phyloP scores from a whole-genome alignment of 2,797 vertebrate genomes.

The Sarcoramphus papa region DNA sequence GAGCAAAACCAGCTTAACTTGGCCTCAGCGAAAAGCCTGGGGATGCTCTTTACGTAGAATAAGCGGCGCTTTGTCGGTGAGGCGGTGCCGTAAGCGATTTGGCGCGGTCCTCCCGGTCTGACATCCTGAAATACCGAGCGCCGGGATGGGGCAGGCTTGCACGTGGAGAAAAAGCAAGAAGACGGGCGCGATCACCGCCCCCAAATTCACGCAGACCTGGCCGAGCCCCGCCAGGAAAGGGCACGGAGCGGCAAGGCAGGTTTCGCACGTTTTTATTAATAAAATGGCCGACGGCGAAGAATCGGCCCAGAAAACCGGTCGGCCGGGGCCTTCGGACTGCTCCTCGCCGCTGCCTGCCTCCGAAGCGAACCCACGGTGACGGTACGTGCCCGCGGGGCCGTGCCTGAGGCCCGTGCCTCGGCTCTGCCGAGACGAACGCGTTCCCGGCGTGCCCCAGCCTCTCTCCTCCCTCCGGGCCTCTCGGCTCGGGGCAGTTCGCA shows the following conservation, averaged over 20 bases:
- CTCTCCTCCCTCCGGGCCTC: background rate
- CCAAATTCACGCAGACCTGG: rapidly evolving
- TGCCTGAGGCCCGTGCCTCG: background rate
- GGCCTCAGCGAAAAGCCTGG: background rate
- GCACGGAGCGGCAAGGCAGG: rapidly evolving
- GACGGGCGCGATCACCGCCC: rapidly evolving
- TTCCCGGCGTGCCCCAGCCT: background rate
- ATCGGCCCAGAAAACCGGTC: background rate
- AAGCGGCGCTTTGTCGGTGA: rapidly evolving
- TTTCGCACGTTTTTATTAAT: conserved; percentile 31
- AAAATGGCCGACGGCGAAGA: background rate
- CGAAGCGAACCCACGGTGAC: rapidly evolving
- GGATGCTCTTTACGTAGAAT: rapidly evolving
- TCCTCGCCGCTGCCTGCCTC: background rate
- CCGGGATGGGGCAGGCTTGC: background rate
- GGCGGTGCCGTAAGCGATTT: background rate
- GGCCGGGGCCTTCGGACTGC: background rate
- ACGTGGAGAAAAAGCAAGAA: rapidly evolving
- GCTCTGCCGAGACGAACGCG: background rate
- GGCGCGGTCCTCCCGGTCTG: background rate
- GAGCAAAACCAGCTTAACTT: background rate
- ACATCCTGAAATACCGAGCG: background rate
- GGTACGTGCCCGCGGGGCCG: background rate
- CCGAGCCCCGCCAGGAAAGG: rapidly evolving
- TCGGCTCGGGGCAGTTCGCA: background rate